These are phyloP conservation scores for Volucella bombylans DNA, from an alignment of 2,888 invertebrate genomes.

Conservation along the genomic window DNA sequence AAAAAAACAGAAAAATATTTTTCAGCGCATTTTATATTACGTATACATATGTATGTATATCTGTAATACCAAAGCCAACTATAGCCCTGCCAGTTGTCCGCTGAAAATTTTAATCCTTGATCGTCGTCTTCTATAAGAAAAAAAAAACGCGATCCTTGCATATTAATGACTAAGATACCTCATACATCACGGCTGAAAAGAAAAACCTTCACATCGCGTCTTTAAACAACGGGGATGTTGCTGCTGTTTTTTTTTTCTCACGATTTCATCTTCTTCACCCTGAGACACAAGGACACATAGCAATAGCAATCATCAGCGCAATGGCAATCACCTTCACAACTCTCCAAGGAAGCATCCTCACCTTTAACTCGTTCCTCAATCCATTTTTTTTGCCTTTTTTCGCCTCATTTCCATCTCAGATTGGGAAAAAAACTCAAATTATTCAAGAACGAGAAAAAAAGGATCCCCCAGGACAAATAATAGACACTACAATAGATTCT, in stretches of 20 bases:
- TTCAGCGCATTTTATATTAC: constrained; percentile 38
- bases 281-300: constrained; percentile 68
- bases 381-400: constrained; percentile 67
- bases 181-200: constrained; percentile 58
- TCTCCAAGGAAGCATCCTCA: constrained; percentile 69
- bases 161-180: constrained; percentile 66
- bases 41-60: neutral
- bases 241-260: constrained; percentile 60
- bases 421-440: constrained; percentile 68
- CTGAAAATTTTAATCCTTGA: constrained; percentile 12
- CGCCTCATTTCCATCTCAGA: constrained; percentile 73
- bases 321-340: constrained; percentile 39
- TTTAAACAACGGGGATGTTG: constrained; percentile 33
- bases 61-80: constrained; percentile 39
- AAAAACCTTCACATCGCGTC: constrained; percentile 61
- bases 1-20: constrained; percentile 43
- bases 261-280: constrained; percentile 71
- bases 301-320: constrained; percentile 61
- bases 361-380: constrained; percentile 67
- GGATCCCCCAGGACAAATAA: constrained; percentile 71
- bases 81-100: constrained; percentile 42
- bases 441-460: constrained; percentile 72
- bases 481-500: constrained; percentile 67
- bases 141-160: constrained; percentile 69
- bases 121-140: constrained; percentile 28